These are phyloP conservation scores for Emydocephalus ijimae DNA, from an alignment of 2,113 vertebrate genomes.

Conservation along the genomic window DNA sequence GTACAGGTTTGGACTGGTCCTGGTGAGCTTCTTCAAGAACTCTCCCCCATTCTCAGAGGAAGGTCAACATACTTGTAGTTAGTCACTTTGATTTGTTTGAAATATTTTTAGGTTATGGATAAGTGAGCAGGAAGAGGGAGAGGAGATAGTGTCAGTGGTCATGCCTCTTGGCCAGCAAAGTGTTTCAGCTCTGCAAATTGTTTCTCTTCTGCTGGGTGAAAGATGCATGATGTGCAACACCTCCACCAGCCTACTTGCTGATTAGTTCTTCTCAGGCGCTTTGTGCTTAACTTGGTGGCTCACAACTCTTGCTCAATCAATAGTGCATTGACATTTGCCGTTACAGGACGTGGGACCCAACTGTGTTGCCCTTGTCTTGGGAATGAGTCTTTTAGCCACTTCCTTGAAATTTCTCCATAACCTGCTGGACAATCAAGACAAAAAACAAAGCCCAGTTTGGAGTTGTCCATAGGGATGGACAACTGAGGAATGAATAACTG, in stretches of 20 bases:
- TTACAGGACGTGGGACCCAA: neutral
- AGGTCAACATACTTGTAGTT: neutral
- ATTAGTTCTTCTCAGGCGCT: neutral
- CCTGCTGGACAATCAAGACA: neutral
- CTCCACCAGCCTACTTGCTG: neutral
- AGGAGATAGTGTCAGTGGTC: neutral
- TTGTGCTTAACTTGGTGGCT: neutral
- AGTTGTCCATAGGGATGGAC: neutral
- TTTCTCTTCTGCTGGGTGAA: neutral
- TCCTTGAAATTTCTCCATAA: neutral
- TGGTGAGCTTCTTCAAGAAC: neutral
- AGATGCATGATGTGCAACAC: neutral
- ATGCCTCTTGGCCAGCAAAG: neutral
- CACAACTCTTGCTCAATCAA: constrained; percentile 4
- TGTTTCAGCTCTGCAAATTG: neutral
- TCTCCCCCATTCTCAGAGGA: neutral
- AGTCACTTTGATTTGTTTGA: neutral
- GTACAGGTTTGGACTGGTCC: neutral
- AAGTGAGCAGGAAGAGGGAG: too few relatives aligned
- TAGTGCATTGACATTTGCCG: constrained; percentile 10
- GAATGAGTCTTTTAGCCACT: neutral
- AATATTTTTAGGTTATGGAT: neutral
- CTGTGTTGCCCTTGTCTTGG: neutral
- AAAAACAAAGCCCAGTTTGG: neutral
- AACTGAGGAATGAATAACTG: neutral